Evolutionary conservation across 2,113 vertebrate species (phyloP).

Genomic region (Falcunculus frontatus): DNA sequence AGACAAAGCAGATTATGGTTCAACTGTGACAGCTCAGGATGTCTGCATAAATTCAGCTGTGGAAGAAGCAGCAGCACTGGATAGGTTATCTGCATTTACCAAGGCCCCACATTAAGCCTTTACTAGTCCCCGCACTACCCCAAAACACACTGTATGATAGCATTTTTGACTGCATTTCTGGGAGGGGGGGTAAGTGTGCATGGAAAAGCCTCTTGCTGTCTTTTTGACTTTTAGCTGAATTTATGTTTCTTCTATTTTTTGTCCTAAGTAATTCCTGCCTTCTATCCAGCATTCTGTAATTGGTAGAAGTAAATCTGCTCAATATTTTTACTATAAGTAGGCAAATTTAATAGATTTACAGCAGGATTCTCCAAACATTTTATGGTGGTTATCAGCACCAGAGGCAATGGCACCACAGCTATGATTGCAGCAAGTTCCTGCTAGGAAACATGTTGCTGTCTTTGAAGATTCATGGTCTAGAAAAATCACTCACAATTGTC

Average conservation of each 20-base stretch:
- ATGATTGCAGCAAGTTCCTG: background rate
- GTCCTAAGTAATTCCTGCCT: background rate
- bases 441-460: background rate
- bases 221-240: background rate
- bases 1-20: background rate
- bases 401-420: background rate
- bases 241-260: background rate
- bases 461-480: background rate
- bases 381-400: background rate
- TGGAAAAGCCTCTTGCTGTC: background rate
- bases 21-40: background rate
- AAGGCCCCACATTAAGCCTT: background rate
- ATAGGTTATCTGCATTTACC: background rate
- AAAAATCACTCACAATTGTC: background rate
- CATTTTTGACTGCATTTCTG: background rate
- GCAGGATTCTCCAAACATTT: background rate
- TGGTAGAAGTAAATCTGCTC: background rate
- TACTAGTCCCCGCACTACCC: background rate
- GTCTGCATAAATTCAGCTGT: background rate
- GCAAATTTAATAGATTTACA: background rate
- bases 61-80: background rate
- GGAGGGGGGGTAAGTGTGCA: rapidly evolving
- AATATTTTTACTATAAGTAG: background rate
- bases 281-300: background rate
- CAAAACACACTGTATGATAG: background rate